Percentiles rank a stretch among this genome's conserved stretches.
phyloP scores from a whole-genome alignment of 2,888 invertebrate species.

The Autographa gamma region DNA sequence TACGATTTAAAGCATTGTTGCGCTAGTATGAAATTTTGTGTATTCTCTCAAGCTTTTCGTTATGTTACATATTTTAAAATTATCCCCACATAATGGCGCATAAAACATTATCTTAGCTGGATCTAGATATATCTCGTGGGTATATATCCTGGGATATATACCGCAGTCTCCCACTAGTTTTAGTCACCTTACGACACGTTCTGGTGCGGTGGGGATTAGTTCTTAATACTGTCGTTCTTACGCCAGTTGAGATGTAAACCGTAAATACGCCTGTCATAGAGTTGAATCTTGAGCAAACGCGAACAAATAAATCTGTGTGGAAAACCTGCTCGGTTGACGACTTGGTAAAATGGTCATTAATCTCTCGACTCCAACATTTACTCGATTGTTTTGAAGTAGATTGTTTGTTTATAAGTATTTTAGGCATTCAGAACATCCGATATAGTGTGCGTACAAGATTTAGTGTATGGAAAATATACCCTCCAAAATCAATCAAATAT shows the following conservation, averaged over 20 bases:
- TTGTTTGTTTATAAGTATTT: conserved; percentile 38
- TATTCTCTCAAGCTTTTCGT: neutral
- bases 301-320: conserved; percentile 51
- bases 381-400: conserved; percentile 46
- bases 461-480: neutral
- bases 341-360: conserved; percentile 59
- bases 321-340: conserved; percentile 56
- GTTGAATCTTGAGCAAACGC: conserved; percentile 35
- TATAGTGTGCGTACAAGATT: neutral
- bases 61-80: neutral
- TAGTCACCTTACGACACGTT: conserved; percentile 57
- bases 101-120: conserved; percentile 17
- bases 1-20: neutral
- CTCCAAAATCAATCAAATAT: conserved; percentile 4
- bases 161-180: conserved; percentile 52
- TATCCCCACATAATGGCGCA: neutral
- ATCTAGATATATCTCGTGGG: conserved; percentile 35
- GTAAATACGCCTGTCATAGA: conserved; percentile 39
- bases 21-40: neutral
- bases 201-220: conserved; percentile 52
- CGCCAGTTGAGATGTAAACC: conserved; percentile 28
- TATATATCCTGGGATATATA: conserved; percentile 39
- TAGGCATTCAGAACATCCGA: neutral
- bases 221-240: conserved; percentile 47
- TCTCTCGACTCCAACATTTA: conserved; percentile 49